Evolutionary conservation across 2,113 vertebrate genomes (phyloP).

Genomic region (Xiphophorus couchianus): DNA sequence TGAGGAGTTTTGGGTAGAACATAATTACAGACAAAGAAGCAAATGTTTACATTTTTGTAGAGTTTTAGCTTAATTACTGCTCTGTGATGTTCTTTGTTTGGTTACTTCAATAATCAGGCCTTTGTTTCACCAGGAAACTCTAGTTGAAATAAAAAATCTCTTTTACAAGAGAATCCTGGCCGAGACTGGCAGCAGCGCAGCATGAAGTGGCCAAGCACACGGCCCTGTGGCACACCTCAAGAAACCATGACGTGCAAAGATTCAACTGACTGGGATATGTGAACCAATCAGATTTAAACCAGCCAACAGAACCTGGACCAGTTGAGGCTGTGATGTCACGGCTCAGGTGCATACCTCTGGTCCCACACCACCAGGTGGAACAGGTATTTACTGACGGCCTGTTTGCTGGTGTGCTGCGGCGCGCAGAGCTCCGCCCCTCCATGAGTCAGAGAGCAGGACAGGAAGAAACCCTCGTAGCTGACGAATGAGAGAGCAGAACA

Average conservation of each 20-base stretch:
- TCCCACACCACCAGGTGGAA: constrained; percentile 98
- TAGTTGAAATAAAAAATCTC: too few species aligned
- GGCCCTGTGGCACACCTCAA: too few species aligned
- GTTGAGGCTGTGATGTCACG: constrained; percentile 7
- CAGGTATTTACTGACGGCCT: constrained; percentile 92
- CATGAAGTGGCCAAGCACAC: too few species aligned
- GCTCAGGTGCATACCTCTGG: constrained; percentile 84
- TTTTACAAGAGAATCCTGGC: too few species aligned
- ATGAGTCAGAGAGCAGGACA: constrained; percentile 95
- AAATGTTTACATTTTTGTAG: too few species aligned
- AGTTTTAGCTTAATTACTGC: too few species aligned
- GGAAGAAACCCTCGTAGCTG: constrained; percentile 97
- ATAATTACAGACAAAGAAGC: too few species aligned
- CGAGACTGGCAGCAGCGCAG: too few species aligned
- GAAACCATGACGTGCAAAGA: not conserved
- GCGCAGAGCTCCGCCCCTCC: constrained; percentile 91
- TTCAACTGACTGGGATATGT: not conserved
- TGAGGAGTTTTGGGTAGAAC: too few species aligned
- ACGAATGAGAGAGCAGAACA: constrained; percentile 44
- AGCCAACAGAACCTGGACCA: not conserved
- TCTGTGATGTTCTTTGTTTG: too few species aligned
- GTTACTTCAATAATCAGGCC: too few species aligned
- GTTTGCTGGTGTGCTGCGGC: constrained; percentile 91
- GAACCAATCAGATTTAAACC: not conserved
- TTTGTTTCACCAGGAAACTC: too few species aligned